phyloP scores from a whole-genome alignment of 1,140 invertebrate genomes.

The Drosophila bipectinata region DNA sequence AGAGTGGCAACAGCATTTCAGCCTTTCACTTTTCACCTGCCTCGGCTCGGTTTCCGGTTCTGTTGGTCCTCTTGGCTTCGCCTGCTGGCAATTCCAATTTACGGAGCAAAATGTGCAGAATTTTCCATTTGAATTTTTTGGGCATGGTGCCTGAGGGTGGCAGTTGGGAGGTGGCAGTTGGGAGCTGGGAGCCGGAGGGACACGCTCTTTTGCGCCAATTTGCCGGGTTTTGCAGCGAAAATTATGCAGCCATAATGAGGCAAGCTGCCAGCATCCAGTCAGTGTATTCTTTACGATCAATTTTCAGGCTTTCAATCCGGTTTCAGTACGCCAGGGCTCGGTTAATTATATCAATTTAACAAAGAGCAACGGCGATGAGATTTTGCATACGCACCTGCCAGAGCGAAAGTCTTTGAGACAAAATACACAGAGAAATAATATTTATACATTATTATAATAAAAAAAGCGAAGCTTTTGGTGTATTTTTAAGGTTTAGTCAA shows the following conservation, averaged over 20 bases:
- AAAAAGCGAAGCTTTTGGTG: too few relatives aligned
- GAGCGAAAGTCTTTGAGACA: constrained; percentile 8
- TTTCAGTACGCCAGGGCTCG: constrained; percentile 11
- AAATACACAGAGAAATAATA: constrained; percentile 4
- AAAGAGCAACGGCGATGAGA: constrained; percentile 16
- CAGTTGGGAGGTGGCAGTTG: neutral
- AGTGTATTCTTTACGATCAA: constrained; percentile 38
- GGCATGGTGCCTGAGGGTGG: neutral
- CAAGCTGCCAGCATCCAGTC: constrained; percentile 4
- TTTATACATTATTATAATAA: neutral
- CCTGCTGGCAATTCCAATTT: constrained; percentile 48
- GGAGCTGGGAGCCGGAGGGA: neutral
- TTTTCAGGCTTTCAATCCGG: constrained; percentile 40
- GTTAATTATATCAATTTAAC: constrained; percentile 55
- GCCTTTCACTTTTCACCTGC: constrained; percentile 76
- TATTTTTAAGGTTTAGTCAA: too few relatives aligned
- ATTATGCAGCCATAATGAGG: constrained; percentile 47
- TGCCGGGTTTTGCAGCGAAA: constrained; percentile 35
- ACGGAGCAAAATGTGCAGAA: constrained; percentile 62
- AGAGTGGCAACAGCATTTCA: constrained; percentile 62
- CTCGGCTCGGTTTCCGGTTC: constrained; percentile 5
- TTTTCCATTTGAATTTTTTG: constrained; percentile 66
- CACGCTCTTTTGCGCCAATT: constrained; percentile 55
- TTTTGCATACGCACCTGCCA: constrained; percentile 20
- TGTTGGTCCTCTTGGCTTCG: constrained; percentile 12